Percentiles rank a stretch among this genome's conserved stretches.
Evolutionary conservation across 2,797 vertebrate species (phyloP).

Genomic region (Myripristis jacobus): DNA sequence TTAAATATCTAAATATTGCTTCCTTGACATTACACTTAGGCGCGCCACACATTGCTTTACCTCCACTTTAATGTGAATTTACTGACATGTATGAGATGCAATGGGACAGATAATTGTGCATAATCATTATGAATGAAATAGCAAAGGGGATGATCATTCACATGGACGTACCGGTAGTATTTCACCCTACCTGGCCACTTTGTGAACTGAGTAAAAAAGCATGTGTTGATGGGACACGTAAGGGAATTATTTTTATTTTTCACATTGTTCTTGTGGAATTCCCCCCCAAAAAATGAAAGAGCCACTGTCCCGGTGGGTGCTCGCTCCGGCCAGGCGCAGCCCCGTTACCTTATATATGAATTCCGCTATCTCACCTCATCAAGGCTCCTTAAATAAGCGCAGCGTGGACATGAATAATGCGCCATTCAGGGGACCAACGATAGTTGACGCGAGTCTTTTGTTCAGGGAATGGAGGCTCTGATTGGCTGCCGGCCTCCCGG

Average conservation of each 20-base stretch:
- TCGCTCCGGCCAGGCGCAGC: neutral
- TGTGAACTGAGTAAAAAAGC: neutral
- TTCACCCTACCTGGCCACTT: slow-evolving; percentile 6
- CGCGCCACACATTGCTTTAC: too few relatives aligned
- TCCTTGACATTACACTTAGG: too few relatives aligned
- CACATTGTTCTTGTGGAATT: too few relatives aligned
- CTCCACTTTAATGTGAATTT: neutral
- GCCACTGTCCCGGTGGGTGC: too few relatives aligned
- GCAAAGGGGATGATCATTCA: slow-evolving; percentile 9
- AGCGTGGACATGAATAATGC: slow-evolving; percentile 73
- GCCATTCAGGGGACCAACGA: slow-evolving; percentile 59
- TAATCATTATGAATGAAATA: slow-evolving; percentile 56
- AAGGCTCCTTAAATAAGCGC: slow-evolving; percentile 74
- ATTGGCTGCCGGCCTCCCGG: slow-evolving; percentile 81
- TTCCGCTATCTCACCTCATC: slow-evolving; percentile 54
- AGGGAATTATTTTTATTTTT: neutral
- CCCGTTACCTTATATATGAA: slow-evolving; percentile 37
- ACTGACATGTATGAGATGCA: neutral
- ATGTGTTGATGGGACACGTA: neutral
- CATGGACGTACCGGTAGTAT: neutral
- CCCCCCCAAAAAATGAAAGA: too few relatives aligned
- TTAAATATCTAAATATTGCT: too few relatives aligned
- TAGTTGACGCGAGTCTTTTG: slow-evolving; percentile 72
- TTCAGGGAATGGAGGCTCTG: slow-evolving; percentile 44
- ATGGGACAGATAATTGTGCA: neutral